A percentile compares a stretch with the other conserved stretches of the same genome.
Conservation (phyloP, 1,140 invertebrate species). For the Aphaenogaster rudis region DNA sequence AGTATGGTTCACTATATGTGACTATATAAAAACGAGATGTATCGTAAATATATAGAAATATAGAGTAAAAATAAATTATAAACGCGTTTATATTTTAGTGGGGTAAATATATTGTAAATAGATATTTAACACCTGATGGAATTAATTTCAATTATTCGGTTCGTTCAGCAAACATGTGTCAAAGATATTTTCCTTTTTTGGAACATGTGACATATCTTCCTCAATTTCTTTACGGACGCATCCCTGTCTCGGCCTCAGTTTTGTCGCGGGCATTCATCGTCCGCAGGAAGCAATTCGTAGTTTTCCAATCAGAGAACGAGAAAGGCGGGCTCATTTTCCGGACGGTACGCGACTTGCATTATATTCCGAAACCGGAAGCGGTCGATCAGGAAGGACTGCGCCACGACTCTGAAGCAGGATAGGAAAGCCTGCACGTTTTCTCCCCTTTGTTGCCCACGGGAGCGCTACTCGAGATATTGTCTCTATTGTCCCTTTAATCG, state of each 20-base stretch:
- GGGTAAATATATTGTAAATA: neutral
- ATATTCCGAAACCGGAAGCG: constrained; percentile 72
- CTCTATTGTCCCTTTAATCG: constrained; percentile 78
- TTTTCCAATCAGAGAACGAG: constrained; percentile 76
- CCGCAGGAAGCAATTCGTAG: constrained; percentile 76
- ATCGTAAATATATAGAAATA: constrained; percentile 1
- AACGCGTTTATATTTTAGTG: neutral
- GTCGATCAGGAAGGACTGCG: constrained; percentile 66
- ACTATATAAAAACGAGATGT: neutral
- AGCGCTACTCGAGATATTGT: constrained; percentile 72
- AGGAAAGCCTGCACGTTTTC: constrained; percentile 49
- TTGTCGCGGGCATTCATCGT: constrained; percentile 70
- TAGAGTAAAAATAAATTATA: neutral
- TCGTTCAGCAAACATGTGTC: constrained; percentile 26
- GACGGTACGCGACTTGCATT: constrained; percentile 69
- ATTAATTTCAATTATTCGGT: constrained; percentile 8
- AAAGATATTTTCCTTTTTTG: constrained; percentile 29
- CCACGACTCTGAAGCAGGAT: constrained; percentile 17
- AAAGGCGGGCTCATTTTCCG: constrained; percentile 71
- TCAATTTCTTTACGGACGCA: constrained; percentile 43
- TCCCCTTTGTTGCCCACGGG: constrained; percentile 65
- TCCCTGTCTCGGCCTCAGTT: constrained; percentile 37
- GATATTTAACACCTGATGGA: neutral
- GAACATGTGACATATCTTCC: neutral
- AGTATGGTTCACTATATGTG: neutral